phyloP scores from a whole-genome alignment of 2,113 vertebrate genomes.

The Ornithorhynchus anatinus region DNA sequence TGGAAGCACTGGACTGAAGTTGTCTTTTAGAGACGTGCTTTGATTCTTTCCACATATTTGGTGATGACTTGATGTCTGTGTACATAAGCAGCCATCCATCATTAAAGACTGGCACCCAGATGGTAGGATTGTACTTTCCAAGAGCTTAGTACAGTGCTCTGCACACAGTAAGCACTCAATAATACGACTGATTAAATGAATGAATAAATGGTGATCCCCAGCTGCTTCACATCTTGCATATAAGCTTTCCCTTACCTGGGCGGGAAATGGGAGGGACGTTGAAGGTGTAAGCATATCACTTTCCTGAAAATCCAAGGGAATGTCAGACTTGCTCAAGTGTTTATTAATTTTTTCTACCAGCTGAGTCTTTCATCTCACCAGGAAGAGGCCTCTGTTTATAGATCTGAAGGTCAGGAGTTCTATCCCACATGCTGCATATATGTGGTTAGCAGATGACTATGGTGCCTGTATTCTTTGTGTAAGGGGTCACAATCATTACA shows the following conservation, averaged over 20 bases:
- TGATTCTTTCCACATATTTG: conserved; percentile 46
- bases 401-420: conserved; percentile 52
- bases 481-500: conserved; percentile 55
- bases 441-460: conserved; percentile 56
- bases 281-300: conserved; percentile 17
- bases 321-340: conserved; percentile 53
- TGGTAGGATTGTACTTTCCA: conserved; percentile 35
- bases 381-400: conserved; percentile 1
- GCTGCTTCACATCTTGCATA: conserved; percentile 31
- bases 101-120: conserved; percentile 41
- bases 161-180: too few species aligned
- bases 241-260: not conserved
- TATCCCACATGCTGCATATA: conserved; percentile 29
- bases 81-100: conserved; percentile 17
- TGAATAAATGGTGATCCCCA: conserved; percentile 39
- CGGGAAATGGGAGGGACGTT: conserved; percentile 16
- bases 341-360: conserved; percentile 48
- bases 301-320: conserved; percentile 1
- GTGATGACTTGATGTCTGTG: conserved; percentile 46
- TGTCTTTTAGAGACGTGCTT: conserved; percentile 17
- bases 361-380: conserved; percentile 46
- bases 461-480: conserved; percentile 50
- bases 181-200: too few species aligned
- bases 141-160: too few species aligned
- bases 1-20: not conserved